Conservation (phyloP, 2,113 vertebrate genomes). For the Elephas maximus region DNA sequence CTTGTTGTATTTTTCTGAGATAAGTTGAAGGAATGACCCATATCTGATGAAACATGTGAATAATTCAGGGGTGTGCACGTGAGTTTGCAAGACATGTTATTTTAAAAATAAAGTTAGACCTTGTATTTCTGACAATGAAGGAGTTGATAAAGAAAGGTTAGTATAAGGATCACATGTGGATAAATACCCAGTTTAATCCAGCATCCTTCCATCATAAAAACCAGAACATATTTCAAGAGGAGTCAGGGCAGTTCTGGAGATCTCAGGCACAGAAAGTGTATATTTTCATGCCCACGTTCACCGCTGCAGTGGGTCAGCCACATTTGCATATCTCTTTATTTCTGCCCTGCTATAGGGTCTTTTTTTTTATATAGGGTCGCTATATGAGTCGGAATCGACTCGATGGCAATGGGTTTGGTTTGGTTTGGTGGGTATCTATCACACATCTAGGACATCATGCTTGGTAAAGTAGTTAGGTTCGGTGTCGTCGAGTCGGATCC, state of each 20-base stretch:
- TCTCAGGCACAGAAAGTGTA: not conserved
- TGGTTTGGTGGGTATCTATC: no score
- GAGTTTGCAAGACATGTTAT: not conserved
- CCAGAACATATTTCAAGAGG: not conserved
- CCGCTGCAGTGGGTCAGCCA: no score
- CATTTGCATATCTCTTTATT: not conserved
- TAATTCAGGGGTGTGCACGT: not conserved
- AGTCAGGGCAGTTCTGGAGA: not conserved
- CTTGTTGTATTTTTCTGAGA: not conserved
- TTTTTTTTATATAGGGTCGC: no score
- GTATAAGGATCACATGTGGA: not conserved
- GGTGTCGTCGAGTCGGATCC: no score
- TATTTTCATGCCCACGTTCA: no score
- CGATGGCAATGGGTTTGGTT: no score
- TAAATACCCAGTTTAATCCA: not conserved
- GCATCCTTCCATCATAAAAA: not conserved
- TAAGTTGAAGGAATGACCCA: constrained; percentile 19
- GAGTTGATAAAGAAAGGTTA: not conserved
- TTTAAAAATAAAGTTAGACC: constrained; percentile 13
- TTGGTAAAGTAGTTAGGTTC: no score
- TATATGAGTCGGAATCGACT: no score
- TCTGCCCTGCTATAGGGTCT: not conserved
- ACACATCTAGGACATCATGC: no score
- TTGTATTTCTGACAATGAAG: not conserved
- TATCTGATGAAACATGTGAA: not conserved